These are phyloP conservation scores for Rhizoglyphus robini DNA, from an alignment of 1,140 invertebrate genomes.

Conservation along the genomic window DNA sequence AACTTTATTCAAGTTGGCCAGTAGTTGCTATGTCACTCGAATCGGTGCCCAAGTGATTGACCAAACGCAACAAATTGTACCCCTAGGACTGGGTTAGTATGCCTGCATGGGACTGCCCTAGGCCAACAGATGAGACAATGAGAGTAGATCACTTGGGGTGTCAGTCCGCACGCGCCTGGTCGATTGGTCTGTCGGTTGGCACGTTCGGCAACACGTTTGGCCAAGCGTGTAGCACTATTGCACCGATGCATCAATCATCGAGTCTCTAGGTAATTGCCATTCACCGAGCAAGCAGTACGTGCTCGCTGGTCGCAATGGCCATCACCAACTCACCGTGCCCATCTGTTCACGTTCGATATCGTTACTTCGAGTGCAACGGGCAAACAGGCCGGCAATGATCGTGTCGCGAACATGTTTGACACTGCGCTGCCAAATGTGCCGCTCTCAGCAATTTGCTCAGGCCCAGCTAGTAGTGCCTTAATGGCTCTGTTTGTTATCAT, in stretches of 20 bases:
- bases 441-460: constrained; percentile 7
- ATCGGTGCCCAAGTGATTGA: too few species aligned
- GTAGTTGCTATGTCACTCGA: too few species aligned
- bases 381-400: neutral
- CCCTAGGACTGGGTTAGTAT: too few species aligned
- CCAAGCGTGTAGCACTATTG: neutral
- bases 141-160: too few species aligned
- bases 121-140: too few species aligned
- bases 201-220: neutral
- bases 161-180: too few species aligned
- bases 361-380: neutral
- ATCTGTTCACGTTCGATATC: neutral
- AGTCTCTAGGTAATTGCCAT: constrained; percentile 11
- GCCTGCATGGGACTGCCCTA: too few species aligned
- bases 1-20: too few species aligned
- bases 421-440: neutral
- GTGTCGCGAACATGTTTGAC: constrained; percentile 9
- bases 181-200: too few species aligned
- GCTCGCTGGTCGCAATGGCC: neutral
- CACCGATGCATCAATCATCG: constrained; percentile 11
- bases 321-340: neutral
- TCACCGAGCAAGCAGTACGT: neutral
- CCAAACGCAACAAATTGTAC: too few species aligned
- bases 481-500: neutral
- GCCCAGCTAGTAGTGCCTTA: neutral